Base-by-base conservation (phyloP, 1,140 invertebrate genomes). In the Protaetia brevitarsis region DNA sequence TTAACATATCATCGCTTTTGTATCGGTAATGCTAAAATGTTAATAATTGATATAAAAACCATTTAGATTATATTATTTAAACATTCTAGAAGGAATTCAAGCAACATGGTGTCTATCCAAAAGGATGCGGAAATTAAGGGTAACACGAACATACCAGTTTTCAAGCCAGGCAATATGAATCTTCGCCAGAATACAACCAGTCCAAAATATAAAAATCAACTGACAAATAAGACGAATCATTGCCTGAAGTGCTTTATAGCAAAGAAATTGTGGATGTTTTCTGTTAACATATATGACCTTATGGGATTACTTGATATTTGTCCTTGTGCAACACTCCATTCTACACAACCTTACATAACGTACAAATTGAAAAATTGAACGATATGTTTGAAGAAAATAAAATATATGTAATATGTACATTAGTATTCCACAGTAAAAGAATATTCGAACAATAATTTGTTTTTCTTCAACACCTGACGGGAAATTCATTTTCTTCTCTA, bases 281-380 rank as follows among this genome's bases (percentile, higher is more conserved):
- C 65, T 11, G 59, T 66, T 4, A 66, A 66, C n/a, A 66, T 66
- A 37, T 66, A 66, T 26, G 65, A 66, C 19, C 29, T 66, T 2
- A 66, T 66, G 65, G 65, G 65, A 21, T 34, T 66, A 3, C 27
- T 66, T 16, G 65, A 66, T 28, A 66, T 66, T 4, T 66, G 65
- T 27, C 65, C 65, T 0, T 66, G 65, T 31, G 45, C 58, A 10
- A 66, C 65, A 11, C 30, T 66, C 31, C 65, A 66, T 57, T 66
- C 59, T 57, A 31, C 57, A n/a, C 36, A 41, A 29, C 65, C 65
- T 19, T 66, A 66, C 29, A 66, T 66, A 30, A 34, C 58, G 5
- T 66, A 66, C 30, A 57, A 62, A 36, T 11, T 62, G 37, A 61
- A 66, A 61, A 19, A 65, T 23, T 62, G 19, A 62, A 11, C 0